Evolutionary conservation across 1,140 invertebrate genomes (phyloP), one percentile per base, ranked within the genome.

Genomic region (Drosophila orosa): DNA sequence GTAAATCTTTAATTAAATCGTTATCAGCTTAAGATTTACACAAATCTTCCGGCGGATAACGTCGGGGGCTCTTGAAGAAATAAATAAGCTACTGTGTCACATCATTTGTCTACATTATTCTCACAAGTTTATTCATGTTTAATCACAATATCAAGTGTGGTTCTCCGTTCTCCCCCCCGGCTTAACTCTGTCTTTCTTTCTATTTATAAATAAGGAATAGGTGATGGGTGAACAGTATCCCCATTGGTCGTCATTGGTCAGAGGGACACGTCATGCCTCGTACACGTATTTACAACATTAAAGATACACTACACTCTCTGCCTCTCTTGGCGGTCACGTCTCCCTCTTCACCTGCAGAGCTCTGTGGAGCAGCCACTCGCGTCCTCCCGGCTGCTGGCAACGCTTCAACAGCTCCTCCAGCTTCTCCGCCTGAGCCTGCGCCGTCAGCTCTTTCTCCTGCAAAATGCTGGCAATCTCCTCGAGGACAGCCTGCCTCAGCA

Each of bases 291-390:
- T 47, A 75, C 39, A 57, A 74, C 58, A 22, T 9, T 52, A 39
- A 66, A 39, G 19, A 37, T 47, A 25, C 24, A 19, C 50, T n/a
- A n/a, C n/a, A n/a, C n/a, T n/a, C n/a, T n/a, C n/a, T n/a, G n/a
- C n/a, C 29, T 27, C 10, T 29, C 9, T 17, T 29, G 63, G 45
- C 25, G 44, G 65, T 68, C 65, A 68, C 65, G 65, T 17, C 45
- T 66, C 27, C 15, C 40, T 58, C 17, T 37, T 27, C 13, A 40
- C 40, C 31, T 71, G 59, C 27, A 90, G 7, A 22, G 87, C 69
- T 1, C 65, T 55, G n/a, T 65, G 56, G 3, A 91, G 59, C 9
- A 89, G 57, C 33, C 52, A 71, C 39, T 91, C 90, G 0, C 85
- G 75, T 42, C 84, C 80, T 4, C 90, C 90, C 0, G 85, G 66